Conservation (phyloP, 2,888 invertebrate genomes). For the Ornithoptera priamus region DNA sequence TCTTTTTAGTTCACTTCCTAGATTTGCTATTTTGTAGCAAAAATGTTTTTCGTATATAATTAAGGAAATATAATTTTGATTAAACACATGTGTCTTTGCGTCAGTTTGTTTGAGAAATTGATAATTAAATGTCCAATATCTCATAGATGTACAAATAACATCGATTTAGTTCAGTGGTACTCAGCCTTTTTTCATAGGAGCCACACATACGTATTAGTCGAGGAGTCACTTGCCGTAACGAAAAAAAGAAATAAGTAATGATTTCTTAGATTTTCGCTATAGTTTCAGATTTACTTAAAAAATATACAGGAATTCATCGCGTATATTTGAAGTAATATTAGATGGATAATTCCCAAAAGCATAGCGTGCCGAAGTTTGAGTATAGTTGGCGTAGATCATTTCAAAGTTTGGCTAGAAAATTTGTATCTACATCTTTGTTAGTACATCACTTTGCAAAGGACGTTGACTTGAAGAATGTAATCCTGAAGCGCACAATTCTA, state of each 20-base stretch:
- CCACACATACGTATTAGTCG: too few relatives aligned
- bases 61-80: background rate
- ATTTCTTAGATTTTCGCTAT: too few relatives aligned
- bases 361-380: too few relatives aligned
- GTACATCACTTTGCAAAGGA: constrained; percentile 1
- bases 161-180: background rate
- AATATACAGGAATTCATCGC: too few relatives aligned
- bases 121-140: background rate
- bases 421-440: constrained; percentile 6
- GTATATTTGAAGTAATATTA: too few relatives aligned
- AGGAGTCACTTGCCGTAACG: too few relatives aligned
- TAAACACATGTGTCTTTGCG: background rate
- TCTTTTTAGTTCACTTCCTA: constrained; percentile 10
- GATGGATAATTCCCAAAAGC: too few relatives aligned
- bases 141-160: constrained; percentile 1
- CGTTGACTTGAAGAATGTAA: constrained; percentile 9
- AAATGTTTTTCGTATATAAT: constrained; percentile 4
- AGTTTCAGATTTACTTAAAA: too few relatives aligned
- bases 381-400: background rate
- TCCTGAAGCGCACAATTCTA: background rate
- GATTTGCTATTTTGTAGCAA: constrained; percentile 1
- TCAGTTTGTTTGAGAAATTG: background rate
- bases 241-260: too few relatives aligned
- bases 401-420: constrained; percentile 1
- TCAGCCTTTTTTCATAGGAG: too few relatives aligned